These are phyloP conservation scores for Lamellibrachia columna DNA, from an alignment of 2,888 invertebrate genomes.

Conservation along the genomic window DNA sequence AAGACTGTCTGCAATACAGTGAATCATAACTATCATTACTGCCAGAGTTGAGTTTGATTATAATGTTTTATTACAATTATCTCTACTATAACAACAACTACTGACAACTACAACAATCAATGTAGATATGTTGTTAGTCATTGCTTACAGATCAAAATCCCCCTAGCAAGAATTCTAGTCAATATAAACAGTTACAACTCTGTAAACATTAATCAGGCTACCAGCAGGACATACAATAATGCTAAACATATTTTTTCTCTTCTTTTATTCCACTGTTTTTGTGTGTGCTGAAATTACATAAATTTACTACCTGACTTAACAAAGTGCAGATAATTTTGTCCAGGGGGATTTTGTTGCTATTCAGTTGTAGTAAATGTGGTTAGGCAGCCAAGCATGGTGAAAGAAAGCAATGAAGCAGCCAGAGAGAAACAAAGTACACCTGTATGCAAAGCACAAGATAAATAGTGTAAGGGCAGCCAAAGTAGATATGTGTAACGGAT, in stretches of 20 bases:
- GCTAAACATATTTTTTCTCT: neutral
- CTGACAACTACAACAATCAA: neutral
- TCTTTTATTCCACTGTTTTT: neutral
- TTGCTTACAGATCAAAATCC: neutral
- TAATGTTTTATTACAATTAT: neutral
- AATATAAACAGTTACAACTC: too few species aligned
- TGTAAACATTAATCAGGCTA: neutral
- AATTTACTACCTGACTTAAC: neutral
- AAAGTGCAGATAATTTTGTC: neutral
- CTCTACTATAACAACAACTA: neutral
- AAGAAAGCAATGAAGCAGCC: neutral
- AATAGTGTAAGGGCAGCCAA: neutral
- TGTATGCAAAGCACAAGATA: neutral
- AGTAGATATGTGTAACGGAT: neutral
- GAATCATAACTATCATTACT: neutral
- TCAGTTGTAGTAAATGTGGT: neutral
- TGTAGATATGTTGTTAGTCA: neutral
- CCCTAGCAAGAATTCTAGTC: neutral
- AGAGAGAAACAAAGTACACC: neutral
- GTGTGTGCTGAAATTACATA: neutral
- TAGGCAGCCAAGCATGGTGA: neutral
- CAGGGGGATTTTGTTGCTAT: neutral
- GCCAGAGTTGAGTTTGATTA: neutral
- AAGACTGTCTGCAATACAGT: neutral
- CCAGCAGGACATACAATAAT: neutral